Percentiles rank a stretch among this genome's conserved stretches.
These are phyloP conservation scores for Eurystomus gularis DNA, from an alignment of 2,113 vertebrate species.

Conservation along the genomic window DNA sequence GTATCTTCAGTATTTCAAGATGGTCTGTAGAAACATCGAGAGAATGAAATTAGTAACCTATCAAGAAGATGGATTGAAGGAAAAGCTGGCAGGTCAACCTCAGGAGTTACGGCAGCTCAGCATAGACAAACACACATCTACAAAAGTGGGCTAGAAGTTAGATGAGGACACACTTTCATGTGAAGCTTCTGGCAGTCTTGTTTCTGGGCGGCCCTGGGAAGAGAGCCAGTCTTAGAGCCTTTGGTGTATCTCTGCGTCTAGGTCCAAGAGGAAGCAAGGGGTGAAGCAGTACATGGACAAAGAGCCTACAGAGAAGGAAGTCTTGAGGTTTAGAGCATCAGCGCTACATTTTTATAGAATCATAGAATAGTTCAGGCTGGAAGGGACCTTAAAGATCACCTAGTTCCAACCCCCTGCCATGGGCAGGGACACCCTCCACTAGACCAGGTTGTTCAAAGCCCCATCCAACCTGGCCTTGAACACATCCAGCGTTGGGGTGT, in stretches of 20 bases:
- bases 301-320: neutral
- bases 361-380: too few species aligned
- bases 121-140: accelerated
- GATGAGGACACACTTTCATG: accelerated
- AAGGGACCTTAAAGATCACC: too few species aligned
- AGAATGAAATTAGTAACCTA: neutral
- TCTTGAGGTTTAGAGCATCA: neutral
- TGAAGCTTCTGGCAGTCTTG: neutral
- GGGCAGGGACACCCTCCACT: too few species aligned
- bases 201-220: neutral
- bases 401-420: too few species aligned
- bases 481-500: too few species aligned
- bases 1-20: neutral
- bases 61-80: neutral
- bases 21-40: neutral
- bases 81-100: neutral
- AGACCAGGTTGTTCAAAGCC: too few species aligned
- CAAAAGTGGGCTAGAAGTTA: neutral
- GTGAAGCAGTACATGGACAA: neutral
- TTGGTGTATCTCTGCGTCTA: neutral
- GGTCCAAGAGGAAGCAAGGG: neutral
- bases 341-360: too few species aligned
- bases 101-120: neutral
- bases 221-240: neutral
- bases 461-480: too few species aligned